Evolutionary conservation across 2,113 vertebrate genomes (phyloP), one percentile per base, ranked within the genome.

Genomic region (Barbus barbus): DNA sequence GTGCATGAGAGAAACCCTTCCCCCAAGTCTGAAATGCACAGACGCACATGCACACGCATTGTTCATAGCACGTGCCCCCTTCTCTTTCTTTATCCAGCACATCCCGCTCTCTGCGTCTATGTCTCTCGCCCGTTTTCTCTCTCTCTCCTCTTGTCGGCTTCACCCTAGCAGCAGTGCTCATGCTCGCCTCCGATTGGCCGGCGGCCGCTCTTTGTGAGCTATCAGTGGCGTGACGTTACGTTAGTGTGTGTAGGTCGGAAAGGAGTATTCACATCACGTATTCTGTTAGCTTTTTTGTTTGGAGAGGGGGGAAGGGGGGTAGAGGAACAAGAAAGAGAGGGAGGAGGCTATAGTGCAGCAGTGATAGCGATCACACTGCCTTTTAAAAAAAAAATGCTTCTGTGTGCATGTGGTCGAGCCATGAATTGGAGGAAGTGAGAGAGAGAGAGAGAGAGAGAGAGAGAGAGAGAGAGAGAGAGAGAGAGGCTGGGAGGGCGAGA

Each of bases 161-260:
- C 92, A 90, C 93, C 94, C 93, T 95, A 94, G 94, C 94, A 95
- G 93, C 94, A 95, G 90, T 92, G 88, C 86, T 85, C 80, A 83
- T 88, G 83, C 86, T 16, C 61, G 69, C 60, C 78, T 87, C 91
- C 88, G 92, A 95, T 95, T 95, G 94, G 94, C 87, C 76, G 91
- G 88, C 77, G 7, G 82, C 26, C 86, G 84, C 89, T 91, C 93
- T 94, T 95, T 93, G 93, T 95, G 92, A 88, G 90, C 89, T 93
- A 89, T 93, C 92, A 91, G 75, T 92, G 91, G 91, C 83, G 91
- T 95, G 94, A 95, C 93, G 93, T 93, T 75, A 87, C 86, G 53
- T 58, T 58, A 67, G 51, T 84, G 84, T 84, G 89, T 89, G 84
- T 58, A 80, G 48, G 41, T 83, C n/a, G 24, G 78, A 85, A 61